phyloP scores from a whole-genome alignment of 2,888 invertebrate genomes.

The Sinhomidia bicolor region DNA sequence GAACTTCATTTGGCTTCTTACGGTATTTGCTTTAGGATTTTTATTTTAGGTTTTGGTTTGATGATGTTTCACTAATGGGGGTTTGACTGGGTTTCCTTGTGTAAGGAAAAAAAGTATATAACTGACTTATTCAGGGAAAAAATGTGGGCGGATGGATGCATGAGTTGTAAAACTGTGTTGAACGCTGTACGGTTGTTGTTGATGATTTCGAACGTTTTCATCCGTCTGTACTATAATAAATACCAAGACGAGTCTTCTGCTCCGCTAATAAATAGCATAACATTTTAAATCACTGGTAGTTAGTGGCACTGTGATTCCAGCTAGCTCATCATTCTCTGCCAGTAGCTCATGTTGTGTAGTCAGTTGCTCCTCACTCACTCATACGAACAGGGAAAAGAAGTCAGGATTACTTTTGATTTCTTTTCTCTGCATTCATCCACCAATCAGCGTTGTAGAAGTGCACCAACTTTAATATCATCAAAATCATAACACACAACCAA shows the following conservation, averaged over 20 bases:
- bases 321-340: constrained; percentile 57
- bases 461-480: background rate
- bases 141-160: constrained; percentile 69
- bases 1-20: constrained; percentile 48
- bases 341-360: constrained; percentile 56
- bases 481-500: constrained; percentile 19
- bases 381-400: constrained; percentile 19
- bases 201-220: constrained; percentile 53
- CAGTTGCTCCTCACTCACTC: constrained; percentile 29
- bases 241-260: constrained; percentile 31
- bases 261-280: constrained; percentile 75
- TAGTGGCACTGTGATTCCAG: constrained; percentile 74
- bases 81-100: constrained; percentile 49
- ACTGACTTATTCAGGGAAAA: constrained; percentile 44
- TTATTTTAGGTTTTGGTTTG: constrained; percentile 46
- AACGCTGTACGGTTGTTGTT: constrained; percentile 32
- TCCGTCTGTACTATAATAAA: constrained; percentile 45
- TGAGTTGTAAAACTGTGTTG: constrained; percentile 40
- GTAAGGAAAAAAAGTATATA: constrained; percentile 40
- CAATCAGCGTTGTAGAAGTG: background rate
- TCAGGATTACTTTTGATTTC: constrained; percentile 44
- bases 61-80: constrained; percentile 60
- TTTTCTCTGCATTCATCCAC: background rate
- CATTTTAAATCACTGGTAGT: constrained; percentile 74
- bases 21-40: constrained; percentile 42